Conservation (phyloP, 2,797 vertebrate species). For the Gymnoscopelus microlampas region DNA sequence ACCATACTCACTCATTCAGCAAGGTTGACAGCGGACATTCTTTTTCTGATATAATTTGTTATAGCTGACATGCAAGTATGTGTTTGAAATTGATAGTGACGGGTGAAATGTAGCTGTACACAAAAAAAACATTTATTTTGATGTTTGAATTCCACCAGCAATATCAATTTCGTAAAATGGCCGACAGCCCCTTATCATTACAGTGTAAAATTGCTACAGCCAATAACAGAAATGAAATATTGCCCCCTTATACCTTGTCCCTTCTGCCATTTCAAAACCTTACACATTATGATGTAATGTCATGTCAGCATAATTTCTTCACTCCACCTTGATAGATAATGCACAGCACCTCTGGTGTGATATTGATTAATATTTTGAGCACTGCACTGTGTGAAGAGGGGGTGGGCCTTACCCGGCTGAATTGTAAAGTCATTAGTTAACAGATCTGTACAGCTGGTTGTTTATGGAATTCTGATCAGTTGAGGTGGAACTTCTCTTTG, state of each 20-base stretch:
- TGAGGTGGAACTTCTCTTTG: neutral
- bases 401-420: constrained; percentile 20
- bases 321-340: constrained; percentile 28
- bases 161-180: constrained; percentile 11
- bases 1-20: constrained; percentile 43
- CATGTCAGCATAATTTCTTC: constrained; percentile 48
- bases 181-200: constrained; percentile 35
- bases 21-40: constrained; percentile 34
- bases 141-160: constrained; percentile 32
- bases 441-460: neutral
- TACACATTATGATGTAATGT: constrained; percentile 30
- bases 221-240: constrained; percentile 56
- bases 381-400: constrained; percentile 31
- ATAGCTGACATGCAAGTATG: constrained; percentile 24
- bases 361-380: constrained; percentile 45
- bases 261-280: constrained; percentile 40
- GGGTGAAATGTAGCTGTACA: constrained; percentile 14
- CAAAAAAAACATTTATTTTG: constrained; percentile 24
- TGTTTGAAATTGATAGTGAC: constrained; percentile 42
- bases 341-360: constrained; percentile 30
- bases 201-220: constrained; percentile 42
- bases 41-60: constrained; percentile 40
- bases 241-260: constrained; percentile 34
- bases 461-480: constrained; percentile 17
- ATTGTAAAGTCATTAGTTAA: constrained; percentile 3